phyloP scores from a whole-genome alignment of 2,888 invertebrate genomes.

The Chrysina gloriosa region DNA sequence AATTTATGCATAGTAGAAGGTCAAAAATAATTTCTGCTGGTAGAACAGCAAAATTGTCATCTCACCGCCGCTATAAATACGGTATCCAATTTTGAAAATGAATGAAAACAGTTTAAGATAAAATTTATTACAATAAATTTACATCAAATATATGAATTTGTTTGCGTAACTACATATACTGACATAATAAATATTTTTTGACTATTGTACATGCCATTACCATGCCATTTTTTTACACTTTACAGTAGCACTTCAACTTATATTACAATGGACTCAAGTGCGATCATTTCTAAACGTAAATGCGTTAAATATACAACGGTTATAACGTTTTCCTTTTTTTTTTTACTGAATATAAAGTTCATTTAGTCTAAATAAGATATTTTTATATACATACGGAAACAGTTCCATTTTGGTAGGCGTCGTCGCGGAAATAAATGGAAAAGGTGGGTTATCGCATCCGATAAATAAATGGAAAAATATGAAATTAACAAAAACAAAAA shows the following conservation, averaged over 20 bases:
- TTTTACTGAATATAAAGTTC: conserved; percentile 20
- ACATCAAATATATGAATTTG: conserved; percentile 48
- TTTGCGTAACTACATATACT: conserved; percentile 33
- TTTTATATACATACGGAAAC: conserved; percentile 14
- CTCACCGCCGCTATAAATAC: too few relatives aligned
- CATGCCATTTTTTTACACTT: conserved; percentile 34
- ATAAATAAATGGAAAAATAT: not conserved
- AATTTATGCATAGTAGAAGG: too few relatives aligned
- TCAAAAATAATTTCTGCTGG: too few relatives aligned
- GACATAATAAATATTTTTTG: conserved; percentile 35
- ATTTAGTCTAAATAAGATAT: conserved; percentile 22
- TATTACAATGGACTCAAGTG: conserved; percentile 31
- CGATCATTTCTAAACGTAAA: conserved; percentile 17
- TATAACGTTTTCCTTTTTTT: conserved; percentile 1
- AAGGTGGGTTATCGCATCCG: not conserved
- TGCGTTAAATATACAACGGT: conserved; percentile 27
- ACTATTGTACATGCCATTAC: conserved; percentile 25
- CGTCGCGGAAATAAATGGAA: not conserved
- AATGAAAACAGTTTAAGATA: conserved; percentile 39
- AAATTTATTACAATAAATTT: conserved; percentile 51
- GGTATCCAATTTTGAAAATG: not conserved
- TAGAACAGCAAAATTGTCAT: too few relatives aligned
- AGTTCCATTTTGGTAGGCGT: not conserved
- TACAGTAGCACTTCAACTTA: conserved; percentile 34
- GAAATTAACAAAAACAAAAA: too few relatives aligned